Conservation (phyloP, 2,113 vertebrate genomes). For the Irena cyanogastra region DNA sequence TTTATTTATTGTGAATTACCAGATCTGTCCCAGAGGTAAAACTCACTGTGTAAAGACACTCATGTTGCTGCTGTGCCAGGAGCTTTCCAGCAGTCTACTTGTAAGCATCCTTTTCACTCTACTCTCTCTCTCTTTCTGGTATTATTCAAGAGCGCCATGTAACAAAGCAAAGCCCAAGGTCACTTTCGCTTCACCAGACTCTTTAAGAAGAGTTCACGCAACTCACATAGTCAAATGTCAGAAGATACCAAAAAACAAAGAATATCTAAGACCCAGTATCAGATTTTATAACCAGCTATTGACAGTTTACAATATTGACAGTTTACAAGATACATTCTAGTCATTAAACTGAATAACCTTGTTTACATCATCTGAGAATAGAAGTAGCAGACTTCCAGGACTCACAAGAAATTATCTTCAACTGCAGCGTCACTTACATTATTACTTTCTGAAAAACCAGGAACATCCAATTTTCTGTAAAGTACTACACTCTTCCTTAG, state of each 20-base stretch:
- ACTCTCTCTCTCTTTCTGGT: neutral
- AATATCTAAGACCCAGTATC: neutral
- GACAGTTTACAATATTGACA: neutral
- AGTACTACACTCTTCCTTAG: neutral
- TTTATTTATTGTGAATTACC: neutral
- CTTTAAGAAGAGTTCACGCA: neutral
- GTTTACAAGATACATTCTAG: neutral
- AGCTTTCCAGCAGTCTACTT: neutral
- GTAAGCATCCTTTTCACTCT: neutral
- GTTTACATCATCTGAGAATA: neutral
- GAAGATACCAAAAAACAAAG: neutral
- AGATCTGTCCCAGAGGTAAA: neutral
- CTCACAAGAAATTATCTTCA: neutral
- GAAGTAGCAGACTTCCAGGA: neutral
- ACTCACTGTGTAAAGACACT: neutral
- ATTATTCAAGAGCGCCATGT: accelerated
- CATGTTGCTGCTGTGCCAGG: neutral
- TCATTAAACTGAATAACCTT: neutral
- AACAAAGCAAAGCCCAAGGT: neutral
- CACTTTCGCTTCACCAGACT: neutral
- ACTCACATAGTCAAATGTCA: neutral
- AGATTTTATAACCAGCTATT: neutral
- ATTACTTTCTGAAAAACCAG: neutral
- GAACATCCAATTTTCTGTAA: neutral
- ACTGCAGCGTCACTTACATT: neutral